A percentile compares a stretch with the other conserved stretches of the same genome.
Conservation (phyloP, 2,797 vertebrate genomes). For the Euthynnus affinis region DNA sequence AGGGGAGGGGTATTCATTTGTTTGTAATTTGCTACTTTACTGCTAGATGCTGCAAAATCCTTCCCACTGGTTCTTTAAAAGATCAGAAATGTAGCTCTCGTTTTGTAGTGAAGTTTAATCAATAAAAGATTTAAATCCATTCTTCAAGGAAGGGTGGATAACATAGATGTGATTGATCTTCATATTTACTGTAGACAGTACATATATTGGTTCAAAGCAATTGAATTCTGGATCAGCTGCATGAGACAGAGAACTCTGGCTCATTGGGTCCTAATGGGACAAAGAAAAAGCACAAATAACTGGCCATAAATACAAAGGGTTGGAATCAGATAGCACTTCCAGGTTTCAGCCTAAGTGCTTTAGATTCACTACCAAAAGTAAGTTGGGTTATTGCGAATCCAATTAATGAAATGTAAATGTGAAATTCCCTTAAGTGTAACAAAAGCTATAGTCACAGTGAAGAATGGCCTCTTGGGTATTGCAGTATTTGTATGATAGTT, state of each 20-base stretch:
- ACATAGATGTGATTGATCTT: neutral
- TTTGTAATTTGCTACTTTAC: too few relatives aligned
- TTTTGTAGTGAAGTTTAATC: neutral
- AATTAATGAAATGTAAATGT: slow-evolving; percentile 41
- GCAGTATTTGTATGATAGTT: neutral
- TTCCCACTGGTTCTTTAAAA: too few relatives aligned
- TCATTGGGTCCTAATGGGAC: neutral
- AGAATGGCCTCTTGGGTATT: slow-evolving; percentile 13
- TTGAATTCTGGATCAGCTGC: neutral
- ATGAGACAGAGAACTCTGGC: neutral
- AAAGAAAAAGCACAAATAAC: neutral
- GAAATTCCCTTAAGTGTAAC: slow-evolving; percentile 26
- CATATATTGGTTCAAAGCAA: neutral
- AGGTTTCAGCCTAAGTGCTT: slow-evolving; percentile 18
- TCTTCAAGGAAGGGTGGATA: neutral
- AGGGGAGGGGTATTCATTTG: too few relatives aligned
- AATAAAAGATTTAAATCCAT: too few relatives aligned
- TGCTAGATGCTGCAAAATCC: too few relatives aligned
- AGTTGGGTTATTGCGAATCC: slow-evolving; percentile 34
- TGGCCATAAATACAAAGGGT: neutral
- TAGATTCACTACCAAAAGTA: slow-evolving; percentile 29
- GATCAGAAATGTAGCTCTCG: neutral
- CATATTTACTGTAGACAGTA: neutral
- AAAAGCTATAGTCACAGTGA: slow-evolving; percentile 26
- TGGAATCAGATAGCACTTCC: neutral